A percentile compares a stretch with the other conserved stretches of the same genome.
Conservation (phyloP, 2,888 invertebrate genomes). For the Nebria brevicollis region DNA sequence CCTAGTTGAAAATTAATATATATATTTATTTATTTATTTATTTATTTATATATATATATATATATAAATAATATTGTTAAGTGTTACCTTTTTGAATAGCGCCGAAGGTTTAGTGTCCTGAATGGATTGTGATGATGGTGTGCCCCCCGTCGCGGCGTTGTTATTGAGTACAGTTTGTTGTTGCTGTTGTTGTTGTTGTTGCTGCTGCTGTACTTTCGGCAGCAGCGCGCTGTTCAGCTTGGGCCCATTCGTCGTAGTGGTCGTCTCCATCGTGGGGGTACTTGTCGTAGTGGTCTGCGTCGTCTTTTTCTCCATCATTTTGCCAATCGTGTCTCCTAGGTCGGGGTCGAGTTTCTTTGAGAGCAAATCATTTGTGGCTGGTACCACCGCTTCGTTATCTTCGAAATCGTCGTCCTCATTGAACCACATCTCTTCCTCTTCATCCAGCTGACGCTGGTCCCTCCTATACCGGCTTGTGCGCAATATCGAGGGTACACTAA, state of each 20-base stretch:
- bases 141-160: slow-evolving; percentile 60
- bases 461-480: slow-evolving; percentile 85
- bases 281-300: slow-evolving; percentile 53
- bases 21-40: background rate
- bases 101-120: slow-evolving; percentile 59
- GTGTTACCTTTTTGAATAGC: slow-evolving; percentile 65
- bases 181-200: slow-evolving; percentile 48
- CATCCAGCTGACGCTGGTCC: slow-evolving; percentile 93
- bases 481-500: slow-evolving; percentile 82
- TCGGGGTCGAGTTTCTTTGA: slow-evolving; percentile 69
- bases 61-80: background rate
- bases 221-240: slow-evolving; percentile 58
- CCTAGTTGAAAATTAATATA: slow-evolving; percentile 65
- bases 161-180: slow-evolving; percentile 63
- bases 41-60: slow-evolving; percentile 14
- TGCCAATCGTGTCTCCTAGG: slow-evolving; percentile 68
- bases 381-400: slow-evolving; percentile 74
- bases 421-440: slow-evolving; percentile 99
- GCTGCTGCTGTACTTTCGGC: slow-evolving; percentile 50
- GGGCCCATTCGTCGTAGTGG: slow-evolving; percentile 58
- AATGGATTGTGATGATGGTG: slow-evolving; percentile 59
- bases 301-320: slow-evolving; percentile 57
- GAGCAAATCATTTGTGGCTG: slow-evolving; percentile 66
- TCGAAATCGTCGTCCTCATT: slow-evolving; percentile 95
- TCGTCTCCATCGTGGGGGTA: slow-evolving; percentile 50